Evolutionary conservation across 2,888 invertebrate species (phyloP).

Genomic region (Tetragonisca angustula): DNA sequence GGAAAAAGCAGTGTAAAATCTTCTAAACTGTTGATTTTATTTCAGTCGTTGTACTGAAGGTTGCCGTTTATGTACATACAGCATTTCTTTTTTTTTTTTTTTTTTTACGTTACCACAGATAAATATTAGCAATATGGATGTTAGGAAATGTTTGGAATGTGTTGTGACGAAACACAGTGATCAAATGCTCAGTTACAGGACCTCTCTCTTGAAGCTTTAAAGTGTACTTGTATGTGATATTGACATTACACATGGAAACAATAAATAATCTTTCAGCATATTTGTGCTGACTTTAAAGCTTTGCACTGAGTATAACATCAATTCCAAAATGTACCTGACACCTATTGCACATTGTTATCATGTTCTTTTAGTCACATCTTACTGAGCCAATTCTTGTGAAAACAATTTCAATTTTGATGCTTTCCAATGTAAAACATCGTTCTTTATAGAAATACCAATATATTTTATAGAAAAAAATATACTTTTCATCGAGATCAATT

Average conservation of each 20-base stretch:
- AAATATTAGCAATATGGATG: slow-evolving; percentile 69
- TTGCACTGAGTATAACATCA: slow-evolving; percentile 56
- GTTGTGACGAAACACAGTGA: slow-evolving; percentile 50
- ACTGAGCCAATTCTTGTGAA: slow-evolving; percentile 24
- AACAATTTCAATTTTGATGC: slow-evolving; percentile 26
- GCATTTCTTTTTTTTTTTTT: slow-evolving; percentile 41
- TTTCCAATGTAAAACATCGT: slow-evolving; percentile 31
- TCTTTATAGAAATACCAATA: slow-evolving; percentile 30
- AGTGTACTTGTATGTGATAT: slow-evolving; percentile 70
- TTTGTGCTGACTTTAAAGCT: slow-evolving; percentile 62
- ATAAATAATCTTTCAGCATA: slow-evolving; percentile 63
- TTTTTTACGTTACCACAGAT: slow-evolving; percentile 70
- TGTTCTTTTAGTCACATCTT: slow-evolving; percentile 57
- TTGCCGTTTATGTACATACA: slow-evolving; percentile 61
- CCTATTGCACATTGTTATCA: slow-evolving; percentile 56
- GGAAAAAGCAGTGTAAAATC: slow-evolving; percentile 69
- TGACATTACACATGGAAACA: slow-evolving; percentile 55
- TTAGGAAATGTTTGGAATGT: slow-evolving; percentile 65
- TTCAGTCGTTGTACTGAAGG: slow-evolving; percentile 43
- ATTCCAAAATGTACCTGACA: slow-evolving; percentile 71
- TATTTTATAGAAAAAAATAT: slow-evolving; percentile 37
- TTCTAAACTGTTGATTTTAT: slow-evolving; percentile 52
- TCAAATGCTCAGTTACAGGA: slow-evolving; percentile 61
- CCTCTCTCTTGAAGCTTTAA: slow-evolving; percentile 69
- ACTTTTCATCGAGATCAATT: slow-evolving; percentile 15